phyloP scores from a whole-genome alignment of 2,888 invertebrate genomes.

The Apodemia mormo region DNA sequence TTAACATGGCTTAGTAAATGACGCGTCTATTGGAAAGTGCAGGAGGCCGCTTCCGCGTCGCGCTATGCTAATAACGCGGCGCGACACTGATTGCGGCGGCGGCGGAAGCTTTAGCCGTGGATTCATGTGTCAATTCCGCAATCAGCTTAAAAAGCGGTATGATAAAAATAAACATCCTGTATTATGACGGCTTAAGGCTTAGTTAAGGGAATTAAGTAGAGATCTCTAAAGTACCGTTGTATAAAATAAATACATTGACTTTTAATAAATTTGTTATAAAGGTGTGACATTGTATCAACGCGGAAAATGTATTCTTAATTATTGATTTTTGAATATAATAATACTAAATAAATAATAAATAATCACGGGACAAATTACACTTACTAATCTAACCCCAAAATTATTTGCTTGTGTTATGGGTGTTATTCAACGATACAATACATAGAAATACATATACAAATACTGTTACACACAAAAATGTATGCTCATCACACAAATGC shows the following conservation, averaged over 20 bases:
- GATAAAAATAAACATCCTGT: slow-evolving; percentile 5
- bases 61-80: slow-evolving; percentile 1
- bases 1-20: slow-evolving; percentile 7
- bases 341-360: too few species aligned
- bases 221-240: background rate
- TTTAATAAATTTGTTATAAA: too few species aligned
- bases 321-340: too few species aligned
- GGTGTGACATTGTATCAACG: too few species aligned
- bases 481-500: too few species aligned
- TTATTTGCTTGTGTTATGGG: too few species aligned
- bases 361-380: too few species aligned
- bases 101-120: background rate
- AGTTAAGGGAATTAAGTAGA: background rate
- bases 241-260: background rate
- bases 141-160: slow-evolving; percentile 5
- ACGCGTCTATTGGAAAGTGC: background rate
- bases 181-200: background rate
- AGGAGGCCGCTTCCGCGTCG: background rate
- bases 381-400: too few species aligned
- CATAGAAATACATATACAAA: too few species aligned
- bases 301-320: too few species aligned
- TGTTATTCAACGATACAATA: too few species aligned
- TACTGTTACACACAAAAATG: too few species aligned
- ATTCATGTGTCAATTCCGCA: slow-evolving; percentile 4
- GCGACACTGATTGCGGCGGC: background rate